These are phyloP conservation scores for Antedon mediterranea DNA, from an alignment of 53 echinoderm and acorn worm genomes.

Conservation along the genomic window DNA sequence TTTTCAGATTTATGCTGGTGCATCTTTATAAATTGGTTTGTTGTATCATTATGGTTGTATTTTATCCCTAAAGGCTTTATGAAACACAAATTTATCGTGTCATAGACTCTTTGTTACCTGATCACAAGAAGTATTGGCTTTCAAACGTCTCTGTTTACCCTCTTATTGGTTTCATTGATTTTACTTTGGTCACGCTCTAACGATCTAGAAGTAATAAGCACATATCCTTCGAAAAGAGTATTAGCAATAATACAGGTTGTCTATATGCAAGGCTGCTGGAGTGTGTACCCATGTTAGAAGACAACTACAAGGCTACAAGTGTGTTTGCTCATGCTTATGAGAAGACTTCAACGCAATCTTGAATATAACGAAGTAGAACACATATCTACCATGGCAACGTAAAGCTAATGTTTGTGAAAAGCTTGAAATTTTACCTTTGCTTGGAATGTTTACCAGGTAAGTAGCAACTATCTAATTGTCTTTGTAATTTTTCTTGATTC, in stretches of 20 bases:
- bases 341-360: background rate
- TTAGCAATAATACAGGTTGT: background rate
- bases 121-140: background rate
- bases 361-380: background rate
- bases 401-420: background rate
- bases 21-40: too few species aligned
- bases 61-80: too few species aligned
- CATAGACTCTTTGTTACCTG: background rate
- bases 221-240: background rate
- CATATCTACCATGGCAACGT: background rate
- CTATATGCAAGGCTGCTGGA: background rate
- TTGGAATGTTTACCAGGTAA: background rate
- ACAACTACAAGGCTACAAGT: too few species aligned
- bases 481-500: too few species aligned
- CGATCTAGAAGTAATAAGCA: background rate
- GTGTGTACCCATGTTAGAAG: background rate
- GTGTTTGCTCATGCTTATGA: background rate
- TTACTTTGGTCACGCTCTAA: background rate
- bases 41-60: too few species aligned
- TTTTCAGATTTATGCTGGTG: too few species aligned
- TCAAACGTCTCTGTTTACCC: background rate
- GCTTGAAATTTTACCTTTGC: background rate
- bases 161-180: background rate
- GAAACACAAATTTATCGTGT: too few species aligned
- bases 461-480: background rate